Conservation (phyloP, 1,140 invertebrate genomes). For the Stegodyphus dumicola region DNA sequence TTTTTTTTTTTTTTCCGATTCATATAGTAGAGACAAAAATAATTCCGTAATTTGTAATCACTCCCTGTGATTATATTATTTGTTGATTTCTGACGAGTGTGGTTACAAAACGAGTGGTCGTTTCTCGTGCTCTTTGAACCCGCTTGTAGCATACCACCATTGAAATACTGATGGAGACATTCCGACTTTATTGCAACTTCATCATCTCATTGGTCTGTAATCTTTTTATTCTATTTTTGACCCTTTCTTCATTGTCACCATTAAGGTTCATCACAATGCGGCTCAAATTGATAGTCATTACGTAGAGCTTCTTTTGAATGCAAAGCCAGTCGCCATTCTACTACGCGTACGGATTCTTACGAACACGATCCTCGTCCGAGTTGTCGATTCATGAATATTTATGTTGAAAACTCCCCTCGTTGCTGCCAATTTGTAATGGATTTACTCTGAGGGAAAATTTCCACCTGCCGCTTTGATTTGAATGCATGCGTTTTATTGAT, state of each 20-base stretch:
- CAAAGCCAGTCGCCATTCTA: not conserved
- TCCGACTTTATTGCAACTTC: constrained; percentile 28
- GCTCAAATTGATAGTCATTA: not conserved
- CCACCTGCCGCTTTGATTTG: no score
- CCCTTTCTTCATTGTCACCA: not conserved
- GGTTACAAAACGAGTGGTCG: constrained; percentile 20
- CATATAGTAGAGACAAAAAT: not conserved
- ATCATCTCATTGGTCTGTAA: not conserved
- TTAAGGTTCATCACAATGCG: no score
- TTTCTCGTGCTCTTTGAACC: constrained; percentile 32
- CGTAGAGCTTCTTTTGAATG: not conserved
- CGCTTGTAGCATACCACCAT: constrained; percentile 46
- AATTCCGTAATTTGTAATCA: constrained; percentile 27
- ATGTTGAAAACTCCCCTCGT: no score
- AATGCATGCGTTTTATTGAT: no score
- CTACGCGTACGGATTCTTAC: no score
- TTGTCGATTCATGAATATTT: not conserved
- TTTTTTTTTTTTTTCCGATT: no score
- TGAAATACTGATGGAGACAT: constrained; percentile 40
- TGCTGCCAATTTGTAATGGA: no score
- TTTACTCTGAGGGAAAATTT: no score
- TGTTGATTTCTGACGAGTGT: constrained; percentile 33
- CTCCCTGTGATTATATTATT: constrained; percentile 3
- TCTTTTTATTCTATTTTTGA: not conserved
- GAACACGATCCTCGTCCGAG: not conserved